phyloP scores from a whole-genome alignment of 2,888 invertebrate species.

The Nomada hirtipes region DNA sequence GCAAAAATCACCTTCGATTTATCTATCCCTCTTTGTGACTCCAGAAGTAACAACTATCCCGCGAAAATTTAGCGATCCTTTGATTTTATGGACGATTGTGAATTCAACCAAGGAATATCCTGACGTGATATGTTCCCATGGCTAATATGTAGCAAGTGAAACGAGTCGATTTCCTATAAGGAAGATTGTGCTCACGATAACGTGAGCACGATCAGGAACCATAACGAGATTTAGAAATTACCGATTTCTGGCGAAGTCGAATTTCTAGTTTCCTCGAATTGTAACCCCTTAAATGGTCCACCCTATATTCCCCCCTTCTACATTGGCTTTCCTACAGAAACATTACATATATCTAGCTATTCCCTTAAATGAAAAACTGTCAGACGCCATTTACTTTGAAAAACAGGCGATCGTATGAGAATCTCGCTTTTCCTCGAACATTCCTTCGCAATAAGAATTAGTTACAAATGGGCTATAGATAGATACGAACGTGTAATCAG shows the following conservation, averaged over 20 bases:
- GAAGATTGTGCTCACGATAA: conserved; percentile 24
- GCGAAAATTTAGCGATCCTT: no score
- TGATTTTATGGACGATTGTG: background rate
- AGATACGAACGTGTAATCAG: background rate
- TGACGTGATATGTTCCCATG: conserved; percentile 5
- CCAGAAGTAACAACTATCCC: no score
- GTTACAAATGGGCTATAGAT: background rate
- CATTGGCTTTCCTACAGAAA: no score
- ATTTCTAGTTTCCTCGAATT: conserved; percentile 21
- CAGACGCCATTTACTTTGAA: background rate
- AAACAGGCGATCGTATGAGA: background rate
- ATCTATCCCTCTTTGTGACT: no score
- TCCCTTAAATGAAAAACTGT: background rate
- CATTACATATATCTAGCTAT: background rate
- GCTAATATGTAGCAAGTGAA: conserved; percentile 35
- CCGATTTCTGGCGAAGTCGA: conserved; percentile 5
- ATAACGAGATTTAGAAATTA: conserved; percentile 37
- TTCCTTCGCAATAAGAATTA: background rate
- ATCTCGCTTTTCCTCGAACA: background rate
- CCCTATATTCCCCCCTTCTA: background rate
- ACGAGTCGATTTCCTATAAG: conserved; percentile 16
- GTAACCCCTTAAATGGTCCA: conserved; percentile 1
- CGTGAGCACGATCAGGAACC: conserved; percentile 15
- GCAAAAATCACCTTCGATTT: no score
- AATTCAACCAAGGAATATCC: conserved; percentile 50